Evolutionary conservation across 2,113 vertebrate species (phyloP), one percentile per base, ranked within the genome.

Genomic region (Oncorhynchus clarkii): DNA sequence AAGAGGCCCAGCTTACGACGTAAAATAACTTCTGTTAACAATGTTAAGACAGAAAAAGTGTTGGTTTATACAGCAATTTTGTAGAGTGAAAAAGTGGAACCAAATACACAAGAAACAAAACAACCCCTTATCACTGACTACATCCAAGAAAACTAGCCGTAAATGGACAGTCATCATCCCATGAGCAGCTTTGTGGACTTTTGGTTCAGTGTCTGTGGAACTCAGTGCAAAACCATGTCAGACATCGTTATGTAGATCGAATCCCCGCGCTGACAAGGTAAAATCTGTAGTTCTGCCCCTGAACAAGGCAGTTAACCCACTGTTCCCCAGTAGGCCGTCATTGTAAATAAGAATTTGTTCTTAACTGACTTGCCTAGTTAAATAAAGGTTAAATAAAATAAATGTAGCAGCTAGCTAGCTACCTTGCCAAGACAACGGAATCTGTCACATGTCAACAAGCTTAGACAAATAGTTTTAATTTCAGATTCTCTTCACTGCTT

Each of bases 171-270:
- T 34, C 6, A 57, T 22, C 39, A 22, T 29, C 39, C 70, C 31
- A 79, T 78, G 67, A 68, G 29, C 3, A 68, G 18, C 20, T 39
- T 34, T 68, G 16, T 68, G 29, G 29, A 31, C 31, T 1, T 45
- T 16, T 78, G 48, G 74, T 67, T 20, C n/a, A 16, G 20, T 18
- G 49, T 74, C 76, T 64, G 57, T 80, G 81, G 68, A 74, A 78
- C 77, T 83, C 83, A 81, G 83, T 82, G 59, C 79, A 5, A 87
- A 84, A 91, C 83, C 83, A 91, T 87, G 87, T 91, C 91, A 91
- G 73, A 89, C 85, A 45, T 45, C 39, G 84, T 90, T 87, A 89
- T 88, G 75, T 16, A 26, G 71, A 34, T n/a, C 13, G 9, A 4
- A 29, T 34, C 34, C 34, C 34, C 4, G 34, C 7, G 34, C 34